Evolutionary conservation across 2,888 invertebrate species (phyloP).

Genomic region (Troides helena): DNA sequence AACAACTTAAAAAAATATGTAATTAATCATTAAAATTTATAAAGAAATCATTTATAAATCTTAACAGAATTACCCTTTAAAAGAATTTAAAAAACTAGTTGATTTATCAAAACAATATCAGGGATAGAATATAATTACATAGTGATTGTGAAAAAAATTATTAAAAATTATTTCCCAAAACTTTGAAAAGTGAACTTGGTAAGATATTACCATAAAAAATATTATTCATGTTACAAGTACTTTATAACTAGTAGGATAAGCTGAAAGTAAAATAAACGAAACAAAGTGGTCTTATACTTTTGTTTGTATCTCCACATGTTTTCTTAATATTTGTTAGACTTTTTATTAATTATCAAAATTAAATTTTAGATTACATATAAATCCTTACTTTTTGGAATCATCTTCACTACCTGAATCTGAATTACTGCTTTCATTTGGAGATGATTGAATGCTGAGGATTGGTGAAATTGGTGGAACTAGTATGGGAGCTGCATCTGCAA

Average conservation of each 20-base stretch:
- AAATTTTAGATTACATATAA: background rate
- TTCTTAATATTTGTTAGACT: background rate
- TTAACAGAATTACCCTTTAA: too few relatives aligned
- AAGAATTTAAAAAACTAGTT: too few relatives aligned
- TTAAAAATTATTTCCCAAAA: too few relatives aligned
- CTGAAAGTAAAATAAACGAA: background rate
- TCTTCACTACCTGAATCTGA: conserved; percentile 76
- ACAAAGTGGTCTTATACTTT: background rate
- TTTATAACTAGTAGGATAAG: background rate
- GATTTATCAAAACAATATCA: too few relatives aligned
- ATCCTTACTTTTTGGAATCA: conserved; percentile 68
- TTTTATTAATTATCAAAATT: background rate
- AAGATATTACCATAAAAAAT: too few relatives aligned
- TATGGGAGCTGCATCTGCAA: conserved; percentile 70
- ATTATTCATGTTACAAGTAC: too few relatives aligned
- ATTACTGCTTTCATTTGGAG: conserved; percentile 61
- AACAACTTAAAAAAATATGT: too few relatives aligned
- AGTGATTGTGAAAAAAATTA: too few relatives aligned
- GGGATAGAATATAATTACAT: too few relatives aligned
- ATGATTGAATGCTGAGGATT: conserved; percentile 60
- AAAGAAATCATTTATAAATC: too few relatives aligned
- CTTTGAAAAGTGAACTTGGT: too few relatives aligned
- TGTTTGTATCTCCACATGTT: background rate
- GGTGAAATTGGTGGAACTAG: conserved; percentile 68
- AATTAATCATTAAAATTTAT: too few relatives aligned